phyloP scores from a whole-genome alignment of 1,140 invertebrate species.

The Hesperophylax magnus region DNA sequence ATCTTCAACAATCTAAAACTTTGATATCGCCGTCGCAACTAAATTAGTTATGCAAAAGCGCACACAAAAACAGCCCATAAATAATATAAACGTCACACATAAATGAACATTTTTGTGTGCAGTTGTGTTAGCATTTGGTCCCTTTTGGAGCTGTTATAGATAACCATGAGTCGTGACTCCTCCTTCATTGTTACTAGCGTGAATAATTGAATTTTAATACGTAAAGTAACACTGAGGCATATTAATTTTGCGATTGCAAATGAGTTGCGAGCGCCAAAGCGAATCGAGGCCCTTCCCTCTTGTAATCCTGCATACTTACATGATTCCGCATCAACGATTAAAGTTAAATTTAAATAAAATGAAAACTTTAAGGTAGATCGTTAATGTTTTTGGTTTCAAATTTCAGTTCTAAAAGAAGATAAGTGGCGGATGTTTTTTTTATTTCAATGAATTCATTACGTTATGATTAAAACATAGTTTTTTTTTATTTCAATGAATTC shows the following conservation, averaged over 20 bases:
- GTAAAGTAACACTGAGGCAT: constrained; percentile 46
- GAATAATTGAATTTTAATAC: constrained; percentile 56
- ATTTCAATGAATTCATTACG: too few species aligned
- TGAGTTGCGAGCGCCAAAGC: constrained; percentile 9
- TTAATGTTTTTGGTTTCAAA: too few species aligned
- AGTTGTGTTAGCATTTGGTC: neutral
- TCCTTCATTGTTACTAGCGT: constrained; percentile 48
- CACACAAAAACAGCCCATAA: neutral
- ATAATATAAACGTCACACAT: too few species aligned
- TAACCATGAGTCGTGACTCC: constrained; percentile 32
- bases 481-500: too few species aligned
- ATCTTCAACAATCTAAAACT: constrained; percentile 30
- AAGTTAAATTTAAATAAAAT: too few species aligned
- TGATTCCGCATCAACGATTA: too few species aligned
- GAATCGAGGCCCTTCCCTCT: constrained; percentile 9
- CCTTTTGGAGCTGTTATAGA: neutral
- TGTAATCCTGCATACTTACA: too few species aligned
- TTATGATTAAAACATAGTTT: too few species aligned
- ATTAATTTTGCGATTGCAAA: constrained; percentile 46
- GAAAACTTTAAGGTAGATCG: too few species aligned
- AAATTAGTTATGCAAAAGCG: neutral
- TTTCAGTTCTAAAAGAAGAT: too few species aligned
- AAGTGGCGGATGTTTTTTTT: too few species aligned
- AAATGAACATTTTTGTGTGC: too few species aligned
- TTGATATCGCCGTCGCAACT: constrained; percentile 20